Conservation (phyloP, 2,113 vertebrate species). For the Ranitomeya variabilis region DNA sequence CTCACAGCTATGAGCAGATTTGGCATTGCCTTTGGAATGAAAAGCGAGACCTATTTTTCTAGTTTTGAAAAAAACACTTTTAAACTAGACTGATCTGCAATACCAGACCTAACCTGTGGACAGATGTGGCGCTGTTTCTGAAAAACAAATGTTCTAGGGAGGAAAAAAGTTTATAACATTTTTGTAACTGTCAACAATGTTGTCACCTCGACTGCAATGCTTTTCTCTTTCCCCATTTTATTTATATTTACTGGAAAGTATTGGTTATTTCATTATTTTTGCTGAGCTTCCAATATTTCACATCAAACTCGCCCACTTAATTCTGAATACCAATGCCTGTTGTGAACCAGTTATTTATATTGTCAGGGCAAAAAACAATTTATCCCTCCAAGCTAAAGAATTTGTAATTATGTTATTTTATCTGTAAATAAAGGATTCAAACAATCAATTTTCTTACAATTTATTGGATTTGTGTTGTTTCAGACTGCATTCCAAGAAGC, state of each 20-base stretch:
- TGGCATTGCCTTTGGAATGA: no score
- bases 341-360: conserved; percentile 25
- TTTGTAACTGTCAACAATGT: not conserved
- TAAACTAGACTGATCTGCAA: not conserved
- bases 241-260: not conserved
- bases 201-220: not conserved
- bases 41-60: no score
- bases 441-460: not conserved
- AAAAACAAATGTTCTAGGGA: not conserved
- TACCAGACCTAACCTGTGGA: not conserved
- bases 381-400: not conserved
- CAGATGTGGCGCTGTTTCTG: not conserved
- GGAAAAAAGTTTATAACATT: no score
- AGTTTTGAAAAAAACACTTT: not conserved
- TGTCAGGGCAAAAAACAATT: not conserved
- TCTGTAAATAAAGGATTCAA: conserved; percentile 8
- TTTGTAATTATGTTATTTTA: conserved; percentile 8
- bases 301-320: not conserved
- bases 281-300: not conserved
- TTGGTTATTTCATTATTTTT: conserved; percentile 1
- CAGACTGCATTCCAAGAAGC: not conserved
- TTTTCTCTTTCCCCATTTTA: no score
- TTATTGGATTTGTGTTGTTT: not conserved
- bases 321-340: not conserved
- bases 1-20: no score